Percentiles rank a stretch among this genome's conserved stretches.
These are phyloP conservation scores for Gallinago media DNA, from an alignment of 2,113 vertebrate genomes.

Conservation along the genomic window DNA sequence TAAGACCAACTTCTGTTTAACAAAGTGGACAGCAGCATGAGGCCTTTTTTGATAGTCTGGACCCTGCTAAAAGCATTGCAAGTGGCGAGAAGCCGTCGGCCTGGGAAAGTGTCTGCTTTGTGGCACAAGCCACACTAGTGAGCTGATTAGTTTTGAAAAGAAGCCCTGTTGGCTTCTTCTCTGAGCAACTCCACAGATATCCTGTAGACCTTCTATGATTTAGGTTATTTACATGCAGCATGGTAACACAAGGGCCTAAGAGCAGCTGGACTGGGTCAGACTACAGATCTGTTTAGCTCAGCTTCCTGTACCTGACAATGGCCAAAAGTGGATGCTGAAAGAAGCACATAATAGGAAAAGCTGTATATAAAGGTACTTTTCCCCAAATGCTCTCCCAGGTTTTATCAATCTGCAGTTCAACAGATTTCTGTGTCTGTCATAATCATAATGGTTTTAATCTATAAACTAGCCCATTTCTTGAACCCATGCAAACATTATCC, in stretches of 20 bases:
- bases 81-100: not conserved
- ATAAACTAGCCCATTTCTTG: not conserved
- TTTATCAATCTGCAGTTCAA: not conserved
- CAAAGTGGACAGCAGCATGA: slow-evolving; percentile 70
- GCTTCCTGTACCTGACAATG: not conserved
- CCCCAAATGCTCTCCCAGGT: not conserved
- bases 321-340: not conserved
- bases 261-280: not conserved
- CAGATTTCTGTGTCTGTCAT: not conserved
- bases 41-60: slow-evolving; percentile 21
- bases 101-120: not conserved
- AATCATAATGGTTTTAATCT: not conserved
- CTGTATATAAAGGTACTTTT: not conserved
- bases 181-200: not conserved
- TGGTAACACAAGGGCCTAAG: not conserved
- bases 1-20: slow-evolving; percentile 76
- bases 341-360: not conserved
- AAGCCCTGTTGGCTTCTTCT: not conserved
- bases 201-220: not conserved
- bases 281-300: not conserved
- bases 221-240: not conserved
- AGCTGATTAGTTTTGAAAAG: not conserved
- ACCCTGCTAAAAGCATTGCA: not conserved
- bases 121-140: not conserved
- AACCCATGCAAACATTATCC: not conserved